Evolutionary conservation across 2,888 invertebrate genomes (phyloP).

Genomic region (Nematopogon swammerdamellus): DNA sequence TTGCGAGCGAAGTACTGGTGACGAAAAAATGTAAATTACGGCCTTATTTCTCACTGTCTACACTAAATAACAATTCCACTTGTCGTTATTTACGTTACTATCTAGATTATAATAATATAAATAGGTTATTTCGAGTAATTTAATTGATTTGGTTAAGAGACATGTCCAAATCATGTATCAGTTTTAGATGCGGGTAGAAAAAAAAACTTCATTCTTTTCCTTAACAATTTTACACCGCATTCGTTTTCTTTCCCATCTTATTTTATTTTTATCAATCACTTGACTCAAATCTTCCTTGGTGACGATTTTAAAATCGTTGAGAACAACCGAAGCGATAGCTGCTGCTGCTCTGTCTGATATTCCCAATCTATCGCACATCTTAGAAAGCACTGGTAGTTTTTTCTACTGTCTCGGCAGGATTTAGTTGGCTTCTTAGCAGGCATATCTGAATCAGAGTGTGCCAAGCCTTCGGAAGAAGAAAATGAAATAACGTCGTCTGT

Average conservation of each 20-base stretch:
- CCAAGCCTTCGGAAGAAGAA: constrained; percentile 2
- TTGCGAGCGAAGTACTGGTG: too few relatives aligned
- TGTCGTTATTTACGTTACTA: too few relatives aligned
- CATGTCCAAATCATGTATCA: too few relatives aligned
- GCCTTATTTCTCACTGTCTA: too few relatives aligned
- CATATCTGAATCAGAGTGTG: constrained; percentile 1
- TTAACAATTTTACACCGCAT: neutral
- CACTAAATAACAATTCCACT: too few relatives aligned
- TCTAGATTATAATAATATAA: too few relatives aligned
- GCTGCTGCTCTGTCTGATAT: constrained; percentile 9
- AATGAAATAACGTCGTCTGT: constrained; percentile 2
- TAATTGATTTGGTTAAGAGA: too few relatives aligned
- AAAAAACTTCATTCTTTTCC: neutral
- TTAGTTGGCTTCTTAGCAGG: neutral
- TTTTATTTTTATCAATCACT: constrained; percentile 7
- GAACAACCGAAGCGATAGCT: constrained; percentile 9
- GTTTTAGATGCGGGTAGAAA: too few relatives aligned
- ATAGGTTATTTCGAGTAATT: too few relatives aligned
- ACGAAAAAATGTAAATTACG: too few relatives aligned
- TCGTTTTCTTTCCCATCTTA: constrained; percentile 4
- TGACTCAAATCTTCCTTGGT: neutral
- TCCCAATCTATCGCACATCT: constrained; percentile 9
- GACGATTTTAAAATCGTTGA: constrained; percentile 3
- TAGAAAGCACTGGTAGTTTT: constrained; percentile 6
- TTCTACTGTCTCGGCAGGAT: neutral